phyloP scores from a whole-genome alignment of 1,140 invertebrate genomes.

The Magallana gigas region DNA sequence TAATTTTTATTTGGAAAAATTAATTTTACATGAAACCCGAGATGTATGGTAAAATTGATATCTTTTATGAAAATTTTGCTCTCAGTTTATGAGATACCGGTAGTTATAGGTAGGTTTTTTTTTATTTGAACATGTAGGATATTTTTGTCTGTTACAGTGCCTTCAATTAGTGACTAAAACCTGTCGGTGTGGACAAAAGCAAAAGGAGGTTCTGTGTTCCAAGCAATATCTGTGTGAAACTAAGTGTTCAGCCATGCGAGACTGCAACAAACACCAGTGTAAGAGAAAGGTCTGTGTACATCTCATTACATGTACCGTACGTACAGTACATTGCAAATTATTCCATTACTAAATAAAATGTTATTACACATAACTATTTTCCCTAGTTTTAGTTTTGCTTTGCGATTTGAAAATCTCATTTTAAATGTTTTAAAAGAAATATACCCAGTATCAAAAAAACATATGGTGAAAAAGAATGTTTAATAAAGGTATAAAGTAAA shows the following conservation, averaged over 20 bases:
- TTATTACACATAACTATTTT: too few species aligned
- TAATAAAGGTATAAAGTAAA: too few species aligned
- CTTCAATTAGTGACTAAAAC: slow-evolving; percentile 88
- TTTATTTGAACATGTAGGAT: neutral
- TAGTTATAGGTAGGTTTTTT: neutral
- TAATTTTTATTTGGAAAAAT: too few species aligned
- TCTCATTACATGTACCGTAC: neutral
- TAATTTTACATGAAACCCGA: too few species aligned
- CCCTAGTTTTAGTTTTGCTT: too few species aligned
- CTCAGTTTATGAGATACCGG: neutral
- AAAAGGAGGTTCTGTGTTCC: slow-evolving; percentile 92
- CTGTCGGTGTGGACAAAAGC: slow-evolving; percentile 89
- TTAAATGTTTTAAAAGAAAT: too few species aligned
- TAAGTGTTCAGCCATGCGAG: slow-evolving; percentile 90
- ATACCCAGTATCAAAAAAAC: too few species aligned
- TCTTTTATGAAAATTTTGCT: slow-evolving; percentile 9
- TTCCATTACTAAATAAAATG: too few species aligned
- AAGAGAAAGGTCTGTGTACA: slow-evolving; percentile 86
- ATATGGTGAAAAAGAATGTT: too few species aligned
- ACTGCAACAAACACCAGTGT: slow-evolving; percentile 92
- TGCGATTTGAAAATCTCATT: too few species aligned
- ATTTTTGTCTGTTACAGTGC: slow-evolving; percentile 81
- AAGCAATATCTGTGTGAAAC: slow-evolving; percentile 93
- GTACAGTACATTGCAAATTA: too few species aligned
- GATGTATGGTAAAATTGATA: neutral